Base-by-base conservation (phyloP, 1,140 invertebrate genomes). In the Parapsyche elsis region DNA sequence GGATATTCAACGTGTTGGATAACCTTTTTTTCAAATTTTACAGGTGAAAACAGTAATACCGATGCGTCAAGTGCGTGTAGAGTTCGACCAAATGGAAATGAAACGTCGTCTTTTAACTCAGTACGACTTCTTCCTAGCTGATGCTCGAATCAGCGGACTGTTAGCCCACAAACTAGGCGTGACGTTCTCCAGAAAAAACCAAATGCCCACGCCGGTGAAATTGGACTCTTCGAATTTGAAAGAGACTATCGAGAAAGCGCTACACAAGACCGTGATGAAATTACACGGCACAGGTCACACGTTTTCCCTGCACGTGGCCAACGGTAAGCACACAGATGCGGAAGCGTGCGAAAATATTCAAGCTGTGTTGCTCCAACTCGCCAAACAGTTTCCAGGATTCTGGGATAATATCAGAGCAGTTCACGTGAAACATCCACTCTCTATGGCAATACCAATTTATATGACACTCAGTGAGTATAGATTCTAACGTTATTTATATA, bases 51-150 rank as follows among this genome's bases (percentile, higher is more conserved):
- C 87, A 46, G 85, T 91, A 38, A 89, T 93, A 82, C 92, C 92
- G 19, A 87, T 93, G 67, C 90, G 91, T 84, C 90, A 92, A 84
- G 83, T 94, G 0, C 89, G 89, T 85, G 91, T 91, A 0, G 92
- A 93, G 85, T 92, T 91, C 86, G 90, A 91, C 83, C 92, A 92
- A 46, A 93, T 88, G 87, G 92, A 93, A 86, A 84, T 92, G 84
- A 92, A 90, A 84, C 86, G 89, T 23, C 90, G 91, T 82, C 85
- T 94, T 0, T 84, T 91, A 5, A 89, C 88, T 21, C 90, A 91
- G 78, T 92, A 93, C 85, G 92, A 94, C 84, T 86, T 89, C 44
- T 93, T 93, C 79, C 88, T 94, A 77, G 89, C 90, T 5, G 92
- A 93, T 85, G 91, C 90, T 44, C 88, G 88, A 86, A 91, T 94